Evolutionary conservation across 1,140 invertebrate genomes (phyloP).

Genomic region (Drosophila ogumai): DNA sequence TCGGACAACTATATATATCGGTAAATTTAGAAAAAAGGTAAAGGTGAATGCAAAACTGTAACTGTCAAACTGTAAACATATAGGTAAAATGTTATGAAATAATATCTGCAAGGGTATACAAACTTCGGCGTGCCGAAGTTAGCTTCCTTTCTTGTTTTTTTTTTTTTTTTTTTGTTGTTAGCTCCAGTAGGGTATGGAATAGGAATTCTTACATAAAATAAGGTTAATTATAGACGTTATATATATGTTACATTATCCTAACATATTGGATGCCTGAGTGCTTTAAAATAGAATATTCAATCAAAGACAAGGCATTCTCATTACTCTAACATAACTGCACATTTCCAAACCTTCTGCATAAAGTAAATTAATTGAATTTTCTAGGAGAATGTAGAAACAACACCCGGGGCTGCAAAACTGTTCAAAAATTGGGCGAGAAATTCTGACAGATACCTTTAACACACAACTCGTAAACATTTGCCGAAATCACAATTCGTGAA

Average conservation of each 20-base stretch:
- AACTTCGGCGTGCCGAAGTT: too few species aligned
- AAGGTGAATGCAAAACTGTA: too few species aligned
- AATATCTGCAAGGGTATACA: too few species aligned
- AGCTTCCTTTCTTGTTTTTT: too few species aligned
- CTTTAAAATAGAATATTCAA: neutral
- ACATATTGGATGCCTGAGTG: neutral
- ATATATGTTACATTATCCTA: neutral
- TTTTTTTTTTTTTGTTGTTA: neutral
- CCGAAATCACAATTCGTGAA: conserved; percentile 37
- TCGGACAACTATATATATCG: too few species aligned
- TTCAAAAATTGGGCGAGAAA: conserved; percentile 28
- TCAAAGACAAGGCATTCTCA: neutral
- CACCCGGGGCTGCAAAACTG: conserved; percentile 44
- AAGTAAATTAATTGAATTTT: conserved; percentile 51
- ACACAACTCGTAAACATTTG: conserved; percentile 70
- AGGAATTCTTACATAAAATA: neutral
- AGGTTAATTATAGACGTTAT: neutral
- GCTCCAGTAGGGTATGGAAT: neutral
- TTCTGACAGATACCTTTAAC: conserved; percentile 62
- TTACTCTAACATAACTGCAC: neutral
- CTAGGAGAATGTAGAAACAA: conserved; percentile 20
- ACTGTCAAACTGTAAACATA: too few species aligned
- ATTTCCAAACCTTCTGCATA: neutral
- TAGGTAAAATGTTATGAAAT: too few species aligned
- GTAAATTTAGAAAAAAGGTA: too few species aligned